Evolutionary conservation across 2,888 invertebrate genomes (phyloP).

Genomic region (Mongoloraphidia duomilia): DNA sequence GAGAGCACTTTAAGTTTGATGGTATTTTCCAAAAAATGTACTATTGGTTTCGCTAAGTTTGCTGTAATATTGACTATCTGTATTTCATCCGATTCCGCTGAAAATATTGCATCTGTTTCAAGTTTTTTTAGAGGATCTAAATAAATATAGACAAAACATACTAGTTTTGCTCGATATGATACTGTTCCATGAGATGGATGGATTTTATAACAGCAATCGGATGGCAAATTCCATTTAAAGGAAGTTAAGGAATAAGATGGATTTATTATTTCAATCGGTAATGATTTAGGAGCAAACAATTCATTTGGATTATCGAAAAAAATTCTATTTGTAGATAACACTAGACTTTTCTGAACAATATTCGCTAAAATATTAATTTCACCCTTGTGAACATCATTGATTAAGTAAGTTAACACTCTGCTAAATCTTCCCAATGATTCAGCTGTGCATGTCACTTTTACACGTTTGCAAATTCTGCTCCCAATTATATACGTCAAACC

Average conservation of each 20-base stretch:
- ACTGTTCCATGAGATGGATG: background rate
- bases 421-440: background rate
- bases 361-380: background rate
- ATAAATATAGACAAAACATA: background rate
- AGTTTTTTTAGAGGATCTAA: background rate
- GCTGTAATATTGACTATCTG: background rate
- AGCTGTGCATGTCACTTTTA: background rate
- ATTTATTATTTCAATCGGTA: background rate
- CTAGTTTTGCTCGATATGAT: background rate
- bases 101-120: background rate
- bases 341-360: background rate
- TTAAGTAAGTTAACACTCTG: background rate
- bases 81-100: background rate
- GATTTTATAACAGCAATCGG: background rate
- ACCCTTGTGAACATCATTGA: background rate
- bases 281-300: background rate
- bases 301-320: background rate
- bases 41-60: background rate
- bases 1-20: background rate
- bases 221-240: background rate
- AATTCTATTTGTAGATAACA: background rate
- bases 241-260: background rate
- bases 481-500: background rate
- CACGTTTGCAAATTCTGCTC: background rate
- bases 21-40: background rate